These are phyloP conservation scores for Ophiothrix spiculata DNA, from an alignment of 35 echinoderm and acorn worm species.

Conservation along the genomic window DNA sequence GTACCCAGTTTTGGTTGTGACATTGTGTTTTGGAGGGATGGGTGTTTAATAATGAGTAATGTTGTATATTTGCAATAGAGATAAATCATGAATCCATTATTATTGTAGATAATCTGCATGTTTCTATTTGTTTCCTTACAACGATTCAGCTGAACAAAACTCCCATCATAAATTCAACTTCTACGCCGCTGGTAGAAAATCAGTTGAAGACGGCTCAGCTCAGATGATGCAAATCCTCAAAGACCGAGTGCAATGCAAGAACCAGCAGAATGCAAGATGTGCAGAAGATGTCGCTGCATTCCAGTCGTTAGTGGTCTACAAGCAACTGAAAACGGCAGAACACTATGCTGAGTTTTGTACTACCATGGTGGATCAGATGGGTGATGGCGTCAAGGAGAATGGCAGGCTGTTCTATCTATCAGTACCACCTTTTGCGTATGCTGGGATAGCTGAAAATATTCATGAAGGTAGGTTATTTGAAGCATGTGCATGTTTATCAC, in stretches of 20 bases:
- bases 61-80: too few species aligned
- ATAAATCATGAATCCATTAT: too few species aligned
- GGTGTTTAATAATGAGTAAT: too few species aligned
- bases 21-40: too few species aligned
- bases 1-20: too few species aligned
- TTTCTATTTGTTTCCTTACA: too few species aligned
- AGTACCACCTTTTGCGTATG: conserved; percentile 92
- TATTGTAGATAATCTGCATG: too few species aligned
- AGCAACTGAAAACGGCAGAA: conserved; percentile 56
- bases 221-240: conserved; percentile 45
- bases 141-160: neutral
- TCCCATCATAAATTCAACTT: conserved; percentile 26
- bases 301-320: neutral
- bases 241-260: conserved; percentile 43
- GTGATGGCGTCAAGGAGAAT: conserved; percentile 40
- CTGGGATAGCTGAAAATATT: conserved; percentile 67
- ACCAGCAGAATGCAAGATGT: neutral
- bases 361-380: conserved; percentile 8
- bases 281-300: neutral
- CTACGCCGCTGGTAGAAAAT: conserved; percentile 41
- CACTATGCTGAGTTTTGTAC: conserved; percentile 56
- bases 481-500: too few species aligned
- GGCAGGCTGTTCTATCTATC: conserved; percentile 83
- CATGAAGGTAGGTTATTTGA: too few species aligned
- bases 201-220: neutral